phyloP scores from a whole-genome alignment of 2,797 vertebrate species.

The Acanthurus tractus region DNA sequence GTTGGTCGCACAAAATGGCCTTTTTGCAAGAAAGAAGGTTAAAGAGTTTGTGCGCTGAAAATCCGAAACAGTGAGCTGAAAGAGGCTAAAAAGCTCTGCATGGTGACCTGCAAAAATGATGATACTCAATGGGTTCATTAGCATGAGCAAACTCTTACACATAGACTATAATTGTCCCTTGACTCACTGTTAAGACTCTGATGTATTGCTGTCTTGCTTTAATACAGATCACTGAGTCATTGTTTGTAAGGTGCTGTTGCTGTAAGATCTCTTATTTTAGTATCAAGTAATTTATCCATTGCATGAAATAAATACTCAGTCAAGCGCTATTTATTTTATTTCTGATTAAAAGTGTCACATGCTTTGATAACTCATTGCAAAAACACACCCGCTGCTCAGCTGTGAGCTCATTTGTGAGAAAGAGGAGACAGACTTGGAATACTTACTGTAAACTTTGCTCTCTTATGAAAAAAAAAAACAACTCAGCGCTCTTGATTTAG shows the following conservation, averaged over 20 bases:
- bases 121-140: not conserved
- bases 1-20: not conserved
- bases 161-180: not conserved
- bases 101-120: not conserved
- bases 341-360: constrained; percentile 23
- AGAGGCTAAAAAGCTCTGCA: not conserved
- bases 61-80: not conserved
- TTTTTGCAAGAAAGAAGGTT: not conserved
- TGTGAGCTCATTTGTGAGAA: constrained; percentile 57
- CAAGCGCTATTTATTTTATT: constrained; percentile 9
- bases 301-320: not conserved
- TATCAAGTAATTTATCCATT: not conserved
- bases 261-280: not conserved
- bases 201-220: not conserved
- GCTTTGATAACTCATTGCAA: not conserved
- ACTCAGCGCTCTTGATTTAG: constrained; percentile 41
- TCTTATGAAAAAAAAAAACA: constrained; percentile 19
- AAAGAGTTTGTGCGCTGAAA: not conserved
- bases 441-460: constrained; percentile 15
- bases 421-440: constrained; percentile 20
- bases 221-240: not conserved
- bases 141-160: not conserved
- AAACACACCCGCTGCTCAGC: constrained; percentile 23
- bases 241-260: not conserved
- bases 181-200: not conserved